Evolutionary conservation across 2,888 invertebrate species (phyloP), one percentile per base, ranked within the genome.

Genomic region (Eueremaeus valkanovi): DNA sequence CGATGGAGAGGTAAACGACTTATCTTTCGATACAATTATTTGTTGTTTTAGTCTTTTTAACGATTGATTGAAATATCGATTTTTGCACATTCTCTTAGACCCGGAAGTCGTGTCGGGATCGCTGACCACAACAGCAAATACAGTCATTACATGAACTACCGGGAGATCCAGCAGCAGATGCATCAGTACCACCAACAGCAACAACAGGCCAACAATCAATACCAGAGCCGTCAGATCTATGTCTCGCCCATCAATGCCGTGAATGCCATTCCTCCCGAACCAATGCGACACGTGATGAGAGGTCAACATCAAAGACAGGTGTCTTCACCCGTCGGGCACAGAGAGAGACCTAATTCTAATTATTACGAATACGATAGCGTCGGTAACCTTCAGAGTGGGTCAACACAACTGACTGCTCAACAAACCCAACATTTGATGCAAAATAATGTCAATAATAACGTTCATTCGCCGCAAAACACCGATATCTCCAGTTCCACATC

Each of bases 361-460:
- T 92, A 90, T 84, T 92, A 91, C 84, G 92, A 92, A 83, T 92
- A 92, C 83, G 92, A 92, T 55, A n/a, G n/a, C n/a, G n/a, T n/a
- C n/a, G n/a, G n/a, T n/a, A n/a, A n/a, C n/a, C n/a, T n/a, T n/a
- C n/a, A n/a, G n/a, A n/a, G n/a, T n/a, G n/a, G n/a, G n/a, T n/a
- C n/a, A n/a, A n/a, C n/a, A n/a, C n/a, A n/a, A n/a, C n/a, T n/a
- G n/a, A 78, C 76, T 49, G 73, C 79, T 55, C 6, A 13, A 16
- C 21, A 21, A 42, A 16, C 24, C 13, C 31, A 3, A 6, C 3
- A 68, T 13, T 21, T 11, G 3, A 68, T 9, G 8, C 58, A 29
- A 40, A 9, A 68, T 3, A 24, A 42, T 3, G 45, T 27, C 16
- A 72, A 72, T 72, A 72, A 61, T 31, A 61, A 61, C 31, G 21